Evolutionary conservation across 1,140 invertebrate genomes (phyloP), one percentile per base, ranked within the genome.

Genomic region (Drosophila watanabei): DNA sequence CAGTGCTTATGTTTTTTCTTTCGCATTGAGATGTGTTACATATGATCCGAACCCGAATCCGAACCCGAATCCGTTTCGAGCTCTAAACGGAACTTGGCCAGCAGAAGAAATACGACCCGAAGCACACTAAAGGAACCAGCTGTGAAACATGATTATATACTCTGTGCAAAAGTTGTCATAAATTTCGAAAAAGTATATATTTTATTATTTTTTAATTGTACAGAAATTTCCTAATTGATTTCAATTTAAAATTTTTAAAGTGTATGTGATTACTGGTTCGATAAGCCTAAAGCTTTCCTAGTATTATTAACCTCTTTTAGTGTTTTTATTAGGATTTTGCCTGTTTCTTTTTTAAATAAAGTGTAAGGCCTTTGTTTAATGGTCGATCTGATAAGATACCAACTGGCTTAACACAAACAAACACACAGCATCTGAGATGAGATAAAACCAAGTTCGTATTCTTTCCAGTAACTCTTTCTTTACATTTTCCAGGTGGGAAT

Each of bases 71-170:
- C 18, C 52, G 54, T 24, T 39, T 57, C 20, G 9, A 57, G 49
- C 30, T 39, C 48, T 63, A 77, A 77, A 77, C 73, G 75, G 62
- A 77, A 77, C 73, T 77, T 77, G 54, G 75, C 54, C 33, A 48
- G 73, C 54, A 56, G 39, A 77, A 52, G 60, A 58, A 48, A 52
- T 49, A 33, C 39, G 33, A 54, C 41, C 28, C 24, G 7, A 35
- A 32, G 49, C 5, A 11, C 48, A 71, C 56, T 64, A 75, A 39
- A 63, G 70, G 61, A 56, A 64, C 33, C 49, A 54, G 49, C 68
- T 69, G 65, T 39, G 10, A n/a, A 64, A 46, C 41, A 68, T 68
- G 64, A 48, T 68, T 63, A 62, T 60, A 48, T 68, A 68, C 64
- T 43, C 4, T 14, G 20, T 4, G 7, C 59, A 46, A 18, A 33